Conservation (phyloP, 2,113 vertebrate species). For the Passer domesticus region DNA sequence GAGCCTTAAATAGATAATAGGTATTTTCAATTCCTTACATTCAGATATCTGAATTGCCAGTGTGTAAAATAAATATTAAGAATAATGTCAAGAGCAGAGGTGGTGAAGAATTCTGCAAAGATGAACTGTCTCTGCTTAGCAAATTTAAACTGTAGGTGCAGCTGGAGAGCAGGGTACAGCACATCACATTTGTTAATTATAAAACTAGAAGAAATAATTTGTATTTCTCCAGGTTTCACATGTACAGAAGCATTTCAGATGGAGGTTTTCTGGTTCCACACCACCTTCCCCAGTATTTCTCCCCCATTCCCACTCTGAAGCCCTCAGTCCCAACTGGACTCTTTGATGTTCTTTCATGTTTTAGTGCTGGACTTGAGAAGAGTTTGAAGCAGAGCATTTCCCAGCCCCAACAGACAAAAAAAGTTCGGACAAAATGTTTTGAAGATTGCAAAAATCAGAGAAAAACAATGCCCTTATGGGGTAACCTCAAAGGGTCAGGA, state of each 20-base stretch:
- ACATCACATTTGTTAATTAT: accelerated
- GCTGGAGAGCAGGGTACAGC: background rate
- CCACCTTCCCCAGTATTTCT: background rate
- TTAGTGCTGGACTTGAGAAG: background rate
- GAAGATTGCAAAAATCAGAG: background rate
- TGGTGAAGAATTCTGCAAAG: background rate
- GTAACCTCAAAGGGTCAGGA: background rate
- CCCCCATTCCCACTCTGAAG: background rate
- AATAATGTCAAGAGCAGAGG: background rate
- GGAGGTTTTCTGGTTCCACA: background rate
- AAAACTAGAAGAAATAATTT: background rate
- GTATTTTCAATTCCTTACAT: background rate
- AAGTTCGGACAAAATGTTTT: background rate
- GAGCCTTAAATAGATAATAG: background rate
- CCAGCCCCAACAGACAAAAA: background rate
- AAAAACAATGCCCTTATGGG: background rate
- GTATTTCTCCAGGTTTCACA: background rate
- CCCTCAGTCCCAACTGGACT: background rate
- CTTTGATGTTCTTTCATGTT: background rate
- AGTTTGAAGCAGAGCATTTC: background rate
- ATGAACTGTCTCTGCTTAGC: background rate
- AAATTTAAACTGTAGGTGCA: background rate
- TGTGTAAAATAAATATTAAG: background rate
- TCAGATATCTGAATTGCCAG: background rate
- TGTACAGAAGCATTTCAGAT: background rate